Base-by-base conservation (phyloP, 30 jellyfish, hydroid and myxozoan genomes). In the Turritopsis rubra region DNA sequence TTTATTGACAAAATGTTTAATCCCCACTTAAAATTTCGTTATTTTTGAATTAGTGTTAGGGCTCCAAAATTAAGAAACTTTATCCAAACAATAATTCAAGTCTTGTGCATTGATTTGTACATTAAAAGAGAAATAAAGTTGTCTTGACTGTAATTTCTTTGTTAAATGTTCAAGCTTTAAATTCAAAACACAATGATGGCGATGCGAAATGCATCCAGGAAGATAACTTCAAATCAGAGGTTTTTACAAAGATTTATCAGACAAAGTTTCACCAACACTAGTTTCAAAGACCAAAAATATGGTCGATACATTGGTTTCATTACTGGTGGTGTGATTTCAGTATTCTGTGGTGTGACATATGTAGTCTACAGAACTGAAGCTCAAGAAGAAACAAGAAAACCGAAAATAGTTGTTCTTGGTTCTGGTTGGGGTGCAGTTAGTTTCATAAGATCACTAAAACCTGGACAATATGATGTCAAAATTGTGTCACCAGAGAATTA, bases 381-480 rank as follows among this genome's bases (percentile, higher is more conserved):
- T 19, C 75, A n/a, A 82, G 83, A 82, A 66, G 88, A 66, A 66
- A 30, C 72, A 22, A 80, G 4, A 8, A 82, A 82, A 90, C 85
- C 88, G 81, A 88, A 85, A 68, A 54, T 93, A 18, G 96, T 93
- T 54, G 88, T 93, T 30, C 96, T 93, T 54, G 99, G 99, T 1
- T 85, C 96, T 52, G 99, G 99, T 24, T 93, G 99, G 99, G 99
- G 99, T 30, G 96, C 99, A 17, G 96, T 93, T 81, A 93, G 96
- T 81, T 88, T 93, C 53, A 28, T 93, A 71, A 88, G 85, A 86
- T 84, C 95, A 75, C 91, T 93, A 18, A 83, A 89, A 41, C 94
- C 96, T 21, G 87, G 84, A 25, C 54, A 26, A 54, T 93, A 85
- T 73, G 99, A 93, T 27, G 95, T 93, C 53, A 83, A 89, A 26